Evolutionary conservation across 2,797 vertebrate species (phyloP).

Genomic region (Gallirallus australis): DNA sequence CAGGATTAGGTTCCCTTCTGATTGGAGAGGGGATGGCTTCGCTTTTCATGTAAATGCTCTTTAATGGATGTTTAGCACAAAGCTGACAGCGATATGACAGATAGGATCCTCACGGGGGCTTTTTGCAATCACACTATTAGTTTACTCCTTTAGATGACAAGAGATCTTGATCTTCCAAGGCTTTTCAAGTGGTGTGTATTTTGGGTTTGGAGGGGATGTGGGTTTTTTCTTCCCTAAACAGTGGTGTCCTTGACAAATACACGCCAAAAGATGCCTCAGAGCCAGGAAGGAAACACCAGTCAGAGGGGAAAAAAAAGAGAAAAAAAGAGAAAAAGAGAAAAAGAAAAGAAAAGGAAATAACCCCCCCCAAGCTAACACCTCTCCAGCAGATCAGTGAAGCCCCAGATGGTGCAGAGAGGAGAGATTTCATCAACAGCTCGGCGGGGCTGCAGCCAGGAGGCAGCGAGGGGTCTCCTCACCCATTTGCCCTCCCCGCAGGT

Average conservation of each 20-base stretch:
- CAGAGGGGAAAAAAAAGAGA: neutral
- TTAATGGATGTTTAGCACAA: slow-evolving; percentile 26
- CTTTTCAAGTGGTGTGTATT: slow-evolving; percentile 28
- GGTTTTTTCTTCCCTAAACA: neutral
- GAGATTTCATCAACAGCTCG: neutral
- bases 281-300: neutral
- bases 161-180: slow-evolving; percentile 45
- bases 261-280: neutral
- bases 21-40: neutral
- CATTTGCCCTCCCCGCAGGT: neutral
- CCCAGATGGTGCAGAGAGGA: neutral
- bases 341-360: too few relatives aligned
- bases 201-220: neutral
- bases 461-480: neutral
- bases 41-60: slow-evolving; percentile 2
- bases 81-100: slow-evolving; percentile 49
- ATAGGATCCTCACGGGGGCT: slow-evolving; percentile 23
- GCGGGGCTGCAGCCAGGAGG: neutral
- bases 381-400: fast-evolving
- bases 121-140: slow-evolving; percentile 28
- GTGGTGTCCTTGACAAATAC: slow-evolving; percentile 4
- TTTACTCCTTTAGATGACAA: slow-evolving; percentile 30
- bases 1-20: neutral
- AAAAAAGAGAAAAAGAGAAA: too few relatives aligned
- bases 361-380: too few relatives aligned